These are phyloP conservation scores for Hydropotes inermis DNA, from an alignment of 2,113 vertebrate genomes.

Conservation along the genomic window DNA sequence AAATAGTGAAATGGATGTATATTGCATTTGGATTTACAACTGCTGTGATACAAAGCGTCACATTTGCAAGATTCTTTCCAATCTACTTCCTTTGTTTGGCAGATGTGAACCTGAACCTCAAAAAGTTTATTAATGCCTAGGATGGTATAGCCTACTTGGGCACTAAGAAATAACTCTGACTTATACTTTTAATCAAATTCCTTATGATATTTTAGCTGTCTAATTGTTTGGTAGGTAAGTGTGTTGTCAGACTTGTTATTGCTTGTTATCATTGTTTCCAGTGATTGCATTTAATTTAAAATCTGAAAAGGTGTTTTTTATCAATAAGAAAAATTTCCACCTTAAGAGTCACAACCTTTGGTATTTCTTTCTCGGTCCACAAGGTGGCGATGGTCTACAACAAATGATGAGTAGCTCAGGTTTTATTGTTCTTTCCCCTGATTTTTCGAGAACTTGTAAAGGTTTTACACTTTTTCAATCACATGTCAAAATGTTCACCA, in stretches of 20 bases:
- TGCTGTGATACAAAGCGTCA: neutral
- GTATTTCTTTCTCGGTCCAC: neutral
- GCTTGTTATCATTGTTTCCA: neutral
- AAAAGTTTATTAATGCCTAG: neutral
- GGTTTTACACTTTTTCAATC: neutral
- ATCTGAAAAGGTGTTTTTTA: neutral
- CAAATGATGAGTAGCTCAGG: neutral
- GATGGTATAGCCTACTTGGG: neutral
- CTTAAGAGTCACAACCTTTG: constrained; percentile 47
- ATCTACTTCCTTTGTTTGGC: neutral
- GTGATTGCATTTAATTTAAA: neutral
- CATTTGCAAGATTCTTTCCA: neutral
- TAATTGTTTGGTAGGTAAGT: neutral
- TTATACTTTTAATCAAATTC: neutral
- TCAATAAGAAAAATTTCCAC: constrained; percentile 41
- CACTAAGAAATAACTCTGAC: neutral
- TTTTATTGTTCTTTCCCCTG: neutral
- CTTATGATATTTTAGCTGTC: neutral
- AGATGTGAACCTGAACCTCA: neutral
- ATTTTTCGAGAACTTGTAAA: neutral
- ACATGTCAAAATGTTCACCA: neutral
- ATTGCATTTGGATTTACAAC: neutral
- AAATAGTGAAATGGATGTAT: neutral
- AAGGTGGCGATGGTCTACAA: constrained; percentile 56
- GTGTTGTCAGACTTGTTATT: neutral